These are phyloP conservation scores for Montipora efflorescens DNA, from an alignment of 64 coral and sea anemone genomes.

Conservation along the genomic window DNA sequence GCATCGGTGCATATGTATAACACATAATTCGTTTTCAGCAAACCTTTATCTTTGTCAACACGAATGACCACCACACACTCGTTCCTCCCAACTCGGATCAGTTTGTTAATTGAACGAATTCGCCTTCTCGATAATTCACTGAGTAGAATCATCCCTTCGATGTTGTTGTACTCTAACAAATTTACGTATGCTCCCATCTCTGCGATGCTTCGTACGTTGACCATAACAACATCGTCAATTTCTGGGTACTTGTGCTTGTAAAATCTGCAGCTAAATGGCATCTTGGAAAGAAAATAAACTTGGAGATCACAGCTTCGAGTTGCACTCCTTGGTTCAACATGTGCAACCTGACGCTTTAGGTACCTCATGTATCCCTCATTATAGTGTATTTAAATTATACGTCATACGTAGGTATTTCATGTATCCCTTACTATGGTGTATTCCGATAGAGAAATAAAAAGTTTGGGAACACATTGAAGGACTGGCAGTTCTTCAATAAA, in stretches of 20 bases:
- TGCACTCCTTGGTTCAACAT: too few relatives aligned
- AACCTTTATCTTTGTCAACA: conserved; percentile 99
- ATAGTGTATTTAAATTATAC: too few relatives aligned
- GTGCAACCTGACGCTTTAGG: too few relatives aligned
- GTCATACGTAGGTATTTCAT: too few relatives aligned
- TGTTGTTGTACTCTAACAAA: conserved; percentile 97
- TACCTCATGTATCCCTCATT: too few relatives aligned
- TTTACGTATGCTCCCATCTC: conserved; percentile 99
- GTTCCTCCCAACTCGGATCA: conserved; percentile 96
- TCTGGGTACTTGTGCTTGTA: conserved; percentile 98
- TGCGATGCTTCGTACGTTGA: conserved; percentile 98
- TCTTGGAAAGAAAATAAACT: conserved; percentile 34
- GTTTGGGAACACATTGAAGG: too few relatives aligned
- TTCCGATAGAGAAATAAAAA: too few relatives aligned
- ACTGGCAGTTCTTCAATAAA: too few relatives aligned
- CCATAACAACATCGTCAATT: conserved; percentile 99
- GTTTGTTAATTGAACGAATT: conserved; percentile 98
- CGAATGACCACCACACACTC: conserved; percentile 99
- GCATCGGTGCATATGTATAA: background rate
- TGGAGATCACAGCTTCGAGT: too few relatives aligned
- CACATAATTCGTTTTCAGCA: background rate
- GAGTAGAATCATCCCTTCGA: conserved; percentile 98
- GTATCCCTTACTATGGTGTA: too few relatives aligned
- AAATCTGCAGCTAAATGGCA: conserved; percentile 98
- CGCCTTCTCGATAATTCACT: conserved; percentile 97